A percentile compares a stretch with the other conserved stretches of the same genome.
phyloP scores from a whole-genome alignment of 2,797 vertebrate genomes.

The Arremon aurantiirostris region DNA sequence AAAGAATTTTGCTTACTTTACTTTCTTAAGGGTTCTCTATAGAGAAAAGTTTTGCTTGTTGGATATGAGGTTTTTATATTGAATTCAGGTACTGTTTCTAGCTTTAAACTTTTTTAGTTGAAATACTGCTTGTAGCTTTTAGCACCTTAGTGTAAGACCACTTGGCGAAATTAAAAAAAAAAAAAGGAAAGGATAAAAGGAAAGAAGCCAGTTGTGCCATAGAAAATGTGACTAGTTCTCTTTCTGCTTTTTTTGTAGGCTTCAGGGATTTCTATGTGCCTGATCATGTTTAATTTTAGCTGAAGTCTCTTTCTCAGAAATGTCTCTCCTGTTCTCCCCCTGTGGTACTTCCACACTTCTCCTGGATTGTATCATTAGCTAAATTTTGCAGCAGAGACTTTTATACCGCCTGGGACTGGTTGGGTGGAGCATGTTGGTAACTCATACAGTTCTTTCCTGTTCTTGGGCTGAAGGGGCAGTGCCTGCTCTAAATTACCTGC shows the following conservation, averaged over 20 bases:
- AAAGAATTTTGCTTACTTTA: background rate
- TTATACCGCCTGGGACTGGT: conserved; percentile 48
- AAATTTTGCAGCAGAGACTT: conserved; percentile 74
- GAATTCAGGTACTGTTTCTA: background rate
- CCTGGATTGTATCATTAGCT: conserved; percentile 60
- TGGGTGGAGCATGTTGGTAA: conserved; percentile 59
- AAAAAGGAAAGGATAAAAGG: background rate
- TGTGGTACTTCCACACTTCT: conserved; percentile 9
- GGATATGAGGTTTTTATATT: background rate
- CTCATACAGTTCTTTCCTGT: conserved; percentile 56
- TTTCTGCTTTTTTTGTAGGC: background rate
- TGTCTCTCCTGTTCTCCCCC: background rate
- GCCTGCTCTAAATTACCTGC: conserved; percentile 65
- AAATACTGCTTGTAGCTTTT: background rate
- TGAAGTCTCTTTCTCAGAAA: background rate
- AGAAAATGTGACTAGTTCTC: background rate
- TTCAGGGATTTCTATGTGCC: background rate
- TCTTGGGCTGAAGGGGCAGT: conserved; percentile 49
- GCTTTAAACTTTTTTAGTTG: background rate
- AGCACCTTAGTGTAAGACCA: background rate
- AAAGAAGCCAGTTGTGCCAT: background rate
- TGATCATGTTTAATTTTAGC: background rate
- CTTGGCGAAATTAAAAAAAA: background rate
- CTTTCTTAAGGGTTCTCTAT: background rate
- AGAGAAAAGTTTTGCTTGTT: background rate